A percentile compares a stretch with the other conserved stretches of the same genome.
Conservation (phyloP, 2,888 invertebrate genomes). For the Drosophila gaucha region DNA sequence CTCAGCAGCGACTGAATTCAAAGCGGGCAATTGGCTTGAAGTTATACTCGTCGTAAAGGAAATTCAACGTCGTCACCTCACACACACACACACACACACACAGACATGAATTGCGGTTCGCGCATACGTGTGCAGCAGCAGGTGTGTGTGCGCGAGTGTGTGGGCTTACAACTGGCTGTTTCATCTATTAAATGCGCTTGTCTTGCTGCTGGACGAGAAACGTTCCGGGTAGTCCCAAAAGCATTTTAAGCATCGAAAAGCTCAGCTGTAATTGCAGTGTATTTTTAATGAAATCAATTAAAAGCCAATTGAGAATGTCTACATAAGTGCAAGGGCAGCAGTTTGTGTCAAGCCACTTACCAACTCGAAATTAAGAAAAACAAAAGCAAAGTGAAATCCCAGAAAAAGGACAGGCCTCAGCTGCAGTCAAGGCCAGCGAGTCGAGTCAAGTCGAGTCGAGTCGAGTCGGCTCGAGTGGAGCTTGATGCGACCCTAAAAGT, state of each 20-base stretch:
- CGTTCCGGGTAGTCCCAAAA: constrained; percentile 57
- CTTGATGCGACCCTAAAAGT: constrained; percentile 66
- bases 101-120: constrained; percentile 39
- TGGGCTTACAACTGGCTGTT: constrained; percentile 2
- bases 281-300: constrained; percentile 44
- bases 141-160: constrained; percentile 20
- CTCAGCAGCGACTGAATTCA: constrained; percentile 81
- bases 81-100: constrained; percentile 20
- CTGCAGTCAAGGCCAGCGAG: constrained; percentile 68
- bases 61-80: constrained; percentile 53
- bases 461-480: constrained; percentile 5
- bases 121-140: constrained; percentile 31
- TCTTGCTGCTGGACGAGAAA: not conserved
- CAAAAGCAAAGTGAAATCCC: constrained; percentile 32
- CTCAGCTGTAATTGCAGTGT: constrained; percentile 16
- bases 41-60: constrained; percentile 79
- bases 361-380: constrained; percentile 14
- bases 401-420: constrained; percentile 57
- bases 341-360: constrained; percentile 21
- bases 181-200: constrained; percentile 3
- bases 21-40: constrained; percentile 75
- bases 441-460: constrained; percentile 34
- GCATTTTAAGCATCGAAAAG: constrained; percentile 12
- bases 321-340: constrained; percentile 56
- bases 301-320: constrained; percentile 36